Conservation (phyloP, 2,888 invertebrate genomes). For the Stenotaenia linearis region DNA sequence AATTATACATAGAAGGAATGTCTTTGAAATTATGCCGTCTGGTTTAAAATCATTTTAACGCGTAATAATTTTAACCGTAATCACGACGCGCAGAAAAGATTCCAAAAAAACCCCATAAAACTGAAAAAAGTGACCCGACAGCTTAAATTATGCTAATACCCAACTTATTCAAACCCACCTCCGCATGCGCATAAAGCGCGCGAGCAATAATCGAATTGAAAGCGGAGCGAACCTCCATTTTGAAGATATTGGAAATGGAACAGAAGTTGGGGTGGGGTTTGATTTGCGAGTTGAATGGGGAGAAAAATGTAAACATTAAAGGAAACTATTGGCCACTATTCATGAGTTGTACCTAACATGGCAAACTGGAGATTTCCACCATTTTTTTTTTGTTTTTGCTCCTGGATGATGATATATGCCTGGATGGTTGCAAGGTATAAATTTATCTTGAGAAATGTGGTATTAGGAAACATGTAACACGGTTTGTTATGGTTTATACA, state of each 20-base stretch:
- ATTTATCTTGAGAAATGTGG: constrained; percentile 13
- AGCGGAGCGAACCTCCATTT: not conserved
- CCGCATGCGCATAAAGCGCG: too few species aligned
- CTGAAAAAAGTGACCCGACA: too few species aligned
- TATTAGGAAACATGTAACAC: constrained; percentile 20
- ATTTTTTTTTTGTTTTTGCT: not conserved
- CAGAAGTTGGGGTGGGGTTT: constrained; percentile 2
- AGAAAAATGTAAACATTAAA: constrained; percentile 8
- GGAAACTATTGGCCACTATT: constrained; percentile 16
- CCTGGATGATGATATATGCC: constrained; percentile 12
- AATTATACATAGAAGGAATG: too few species aligned
- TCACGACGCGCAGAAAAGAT: too few species aligned
- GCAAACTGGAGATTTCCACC: not conserved
- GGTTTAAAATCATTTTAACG: too few species aligned
- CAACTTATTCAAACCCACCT: too few species aligned
- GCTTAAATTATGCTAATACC: too few species aligned
- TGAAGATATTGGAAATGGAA: not conserved
- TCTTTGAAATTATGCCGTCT: too few species aligned
- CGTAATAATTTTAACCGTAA: too few species aligned
- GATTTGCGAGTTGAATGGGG: constrained; percentile 1
- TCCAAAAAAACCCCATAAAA: too few species aligned
- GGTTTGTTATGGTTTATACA: constrained; percentile 17
- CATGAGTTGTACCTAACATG: not conserved
- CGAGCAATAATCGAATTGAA: too few species aligned
- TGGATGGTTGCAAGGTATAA: constrained; percentile 3